Base-by-base conservation (phyloP, 1,140 invertebrate species). In the Plutomurus gul region DNA sequence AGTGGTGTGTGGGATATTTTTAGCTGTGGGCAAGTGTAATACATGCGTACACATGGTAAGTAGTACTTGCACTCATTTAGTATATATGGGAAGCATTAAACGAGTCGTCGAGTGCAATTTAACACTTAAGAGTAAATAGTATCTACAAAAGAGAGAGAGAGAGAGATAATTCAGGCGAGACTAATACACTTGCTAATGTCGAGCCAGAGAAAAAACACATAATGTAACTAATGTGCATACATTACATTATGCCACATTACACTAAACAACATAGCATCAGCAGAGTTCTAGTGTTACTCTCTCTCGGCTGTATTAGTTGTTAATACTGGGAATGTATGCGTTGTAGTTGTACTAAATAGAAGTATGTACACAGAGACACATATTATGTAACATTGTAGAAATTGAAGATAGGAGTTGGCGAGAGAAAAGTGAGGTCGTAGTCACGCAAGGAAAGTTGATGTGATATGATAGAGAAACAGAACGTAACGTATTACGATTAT, bases 171-270 rank as follows among this genome's bases (percentile, higher is more conserved):
- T 65, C 56, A 65, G 27, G 56, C 56, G 56, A 65, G 56, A 65
- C 56, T 65, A 65, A 65, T 65, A 65, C 56, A 65, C 56, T 65
- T 30, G 56, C 56, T 65, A 65, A 72, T 40, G 70, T 40, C 40
- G 18, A 72, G 22, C 16, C 7, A 51, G 47, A 74, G 71, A 74
- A 46, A 74, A 47, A 74, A 74, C 39, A 47, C 43, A 46, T 74
- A 74, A 74, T 74, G 39, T 46, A 74, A 74, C 39, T 74, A 65
- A 65, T 65, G 56, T 65, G 56, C 56, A 65, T 65, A 65, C 56
- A 65, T 65, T 65, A 65, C 56, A 65, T 65, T 65, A 65, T 4
- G 30, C 27, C 27, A 65, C 27, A n/a, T 65, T 65, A 65, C 36
- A 33, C 11, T 51, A 65, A 25, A 65, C 30, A 30, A 65, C 0